Evolutionary conservation across 1,140 invertebrate species (phyloP), one percentile per base, ranked within the genome.

Genomic region (Ectropis grisescens): DNA sequence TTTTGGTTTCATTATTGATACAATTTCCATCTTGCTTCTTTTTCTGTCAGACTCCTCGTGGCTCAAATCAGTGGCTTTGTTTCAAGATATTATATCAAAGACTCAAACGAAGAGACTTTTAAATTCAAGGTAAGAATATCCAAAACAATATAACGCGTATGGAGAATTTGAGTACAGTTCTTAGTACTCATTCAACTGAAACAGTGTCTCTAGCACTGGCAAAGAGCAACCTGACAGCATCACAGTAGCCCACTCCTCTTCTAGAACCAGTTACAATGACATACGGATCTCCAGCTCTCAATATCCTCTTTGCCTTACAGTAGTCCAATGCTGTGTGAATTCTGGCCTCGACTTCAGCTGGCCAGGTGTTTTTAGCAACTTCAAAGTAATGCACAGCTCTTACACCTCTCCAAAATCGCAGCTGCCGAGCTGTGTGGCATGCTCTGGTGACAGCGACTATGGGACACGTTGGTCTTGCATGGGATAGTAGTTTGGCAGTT

Each of bases 211-310:
- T 55, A 29, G 60, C 58, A 47, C 67, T 80, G 9, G 75, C 88
- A 55, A 86, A 87, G 48, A 92, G 82, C 34, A 93, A 83, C 32
- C 91, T 83, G 47, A 93, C 83, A 13, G 89, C 90, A 68, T 94
- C 93, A 34, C 91, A 93, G 48, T 86, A 91, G 14, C 92, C 92
- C 14, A 88, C 82, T 10, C 91, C 91, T 45, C 87, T 83, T 37
- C 87, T 84, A 85, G 91, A 93, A 33, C 91, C 91, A 14, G 90
- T 91, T 10, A 94, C 86, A 22, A 93, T 76, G 12, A 94, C 84
- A 13, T 93, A 82, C 1, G 88, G 78, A 54, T 93, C 90, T 1
- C 90, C 90, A 4, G 82, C 69, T 28, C 85, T 82, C 16, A 93
- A 66, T 49, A 92, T 87, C 12, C 85, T 84, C 39, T 87, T 83